These are phyloP conservation scores for Drosophila gunungcola DNA, from an alignment of 1,140 invertebrate genomes.

Conservation along the genomic window DNA sequence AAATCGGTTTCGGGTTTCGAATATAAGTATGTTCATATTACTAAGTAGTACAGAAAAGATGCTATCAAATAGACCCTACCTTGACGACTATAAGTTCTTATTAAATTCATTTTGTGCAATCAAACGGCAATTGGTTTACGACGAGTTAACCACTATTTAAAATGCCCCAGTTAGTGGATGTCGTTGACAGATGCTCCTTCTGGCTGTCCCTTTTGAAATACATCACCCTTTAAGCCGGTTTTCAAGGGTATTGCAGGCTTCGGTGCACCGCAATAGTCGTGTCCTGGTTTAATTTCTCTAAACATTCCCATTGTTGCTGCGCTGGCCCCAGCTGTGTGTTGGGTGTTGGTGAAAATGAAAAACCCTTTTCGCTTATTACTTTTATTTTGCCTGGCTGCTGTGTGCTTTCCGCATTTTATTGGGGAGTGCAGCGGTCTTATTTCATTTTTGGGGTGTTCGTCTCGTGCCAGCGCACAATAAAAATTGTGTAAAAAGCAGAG, in stretches of 20 bases:
- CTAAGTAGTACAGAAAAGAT: too few relatives aligned
- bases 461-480: conserved; percentile 69
- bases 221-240: background rate
- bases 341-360: conserved; percentile 33
- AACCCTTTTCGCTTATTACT: conserved; percentile 82
- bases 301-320: conserved; percentile 46
- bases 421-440: conserved; percentile 19
- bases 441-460: conserved; percentile 37
- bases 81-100: too few relatives aligned
- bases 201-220: background rate
- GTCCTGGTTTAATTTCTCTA: conserved; percentile 53
- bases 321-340: conserved; percentile 52
- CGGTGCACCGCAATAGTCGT: conserved; percentile 48
- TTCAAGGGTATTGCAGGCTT: conserved; percentile 45
- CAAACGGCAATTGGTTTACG: conserved; percentile 7
- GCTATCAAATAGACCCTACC: too few relatives aligned
- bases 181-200: conserved; percentile 14
- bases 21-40: too few relatives aligned
- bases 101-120: background rate
- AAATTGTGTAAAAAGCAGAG: conserved; percentile 22
- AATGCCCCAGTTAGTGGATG: conserved; percentile 39
- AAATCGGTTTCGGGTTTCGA: too few relatives aligned
- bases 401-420: background rate
- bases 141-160: conserved; percentile 22
- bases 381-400: conserved; percentile 44